Conservation (phyloP, 2,888 invertebrate species). For the Hedya salicella region DNA sequence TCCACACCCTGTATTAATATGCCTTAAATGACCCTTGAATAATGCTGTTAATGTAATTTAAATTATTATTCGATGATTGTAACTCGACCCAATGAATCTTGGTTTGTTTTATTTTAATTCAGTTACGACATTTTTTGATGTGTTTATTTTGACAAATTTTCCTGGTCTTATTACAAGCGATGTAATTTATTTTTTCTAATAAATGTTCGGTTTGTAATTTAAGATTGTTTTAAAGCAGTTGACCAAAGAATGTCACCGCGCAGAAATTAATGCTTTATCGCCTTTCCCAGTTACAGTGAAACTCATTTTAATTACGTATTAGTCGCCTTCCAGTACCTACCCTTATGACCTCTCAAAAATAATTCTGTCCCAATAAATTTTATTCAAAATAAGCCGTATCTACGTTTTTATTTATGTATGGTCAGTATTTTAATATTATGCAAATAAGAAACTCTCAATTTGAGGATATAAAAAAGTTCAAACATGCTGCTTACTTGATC, state of each 20-base stretch:
- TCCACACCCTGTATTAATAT: constrained; percentile 7
- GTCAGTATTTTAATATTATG: no score
- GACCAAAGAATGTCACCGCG: constrained; percentile 25
- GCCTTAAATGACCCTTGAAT: background rate
- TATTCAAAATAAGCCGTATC: constrained; percentile 46
- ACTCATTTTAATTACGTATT: constrained; percentile 30
- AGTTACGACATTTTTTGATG: constrained; percentile 41
- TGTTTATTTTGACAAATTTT: constrained; percentile 33
- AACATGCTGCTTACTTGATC: no score
- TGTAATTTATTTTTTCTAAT: constrained; percentile 40
- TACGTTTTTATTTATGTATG: constrained; percentile 44
- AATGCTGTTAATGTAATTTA: constrained; percentile 13
- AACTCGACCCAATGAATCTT: constrained; percentile 4
- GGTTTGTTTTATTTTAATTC: constrained; percentile 8
- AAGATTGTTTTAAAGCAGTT: constrained; percentile 22
- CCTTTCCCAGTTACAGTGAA: constrained; percentile 14
- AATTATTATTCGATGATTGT: constrained; percentile 18
- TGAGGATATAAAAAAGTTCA: no score
- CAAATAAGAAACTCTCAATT: no score
- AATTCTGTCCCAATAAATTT: constrained; percentile 47
- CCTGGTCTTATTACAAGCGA: constrained; percentile 46
- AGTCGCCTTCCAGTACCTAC: constrained; percentile 44
- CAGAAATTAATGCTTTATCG: constrained; percentile 18
- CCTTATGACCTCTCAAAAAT: constrained; percentile 43
- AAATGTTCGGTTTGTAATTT: constrained; percentile 27